Conservation (phyloP, 2,113 vertebrate species). For the Pithys albifrons region DNA sequence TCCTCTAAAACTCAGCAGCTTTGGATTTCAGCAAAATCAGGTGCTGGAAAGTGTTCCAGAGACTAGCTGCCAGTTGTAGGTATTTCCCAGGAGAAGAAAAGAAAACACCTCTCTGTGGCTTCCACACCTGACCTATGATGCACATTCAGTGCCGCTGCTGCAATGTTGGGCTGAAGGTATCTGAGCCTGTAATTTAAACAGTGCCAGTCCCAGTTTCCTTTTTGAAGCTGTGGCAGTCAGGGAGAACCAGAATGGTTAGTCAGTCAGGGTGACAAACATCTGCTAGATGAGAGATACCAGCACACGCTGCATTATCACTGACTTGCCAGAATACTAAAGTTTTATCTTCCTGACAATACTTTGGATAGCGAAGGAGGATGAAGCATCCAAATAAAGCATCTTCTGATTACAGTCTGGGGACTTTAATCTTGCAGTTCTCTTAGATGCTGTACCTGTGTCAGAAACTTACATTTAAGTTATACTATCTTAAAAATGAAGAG, state of each 20-base stretch:
- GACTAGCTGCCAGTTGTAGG: not conserved
- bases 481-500: not conserved
- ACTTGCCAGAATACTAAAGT: not conserved
- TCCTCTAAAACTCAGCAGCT: not conserved
- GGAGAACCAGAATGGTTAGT: not conserved
- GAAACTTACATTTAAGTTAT: not conserved
- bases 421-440: not conserved
- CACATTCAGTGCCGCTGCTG: not conserved
- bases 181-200: not conserved
- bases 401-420: not conserved
- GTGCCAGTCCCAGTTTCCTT: not conserved
- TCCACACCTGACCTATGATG: rapidly evolving
- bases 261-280: not conserved
- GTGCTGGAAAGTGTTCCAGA: not conserved
- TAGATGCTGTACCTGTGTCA: not conserved
- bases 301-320: not conserved
- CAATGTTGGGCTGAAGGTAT: not conserved
- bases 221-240: not conserved
- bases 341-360: not conserved
- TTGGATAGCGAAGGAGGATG: not conserved
- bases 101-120: rapidly evolving
- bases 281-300: not conserved
- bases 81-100: not conserved
- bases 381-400: not conserved
- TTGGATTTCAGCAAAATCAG: not conserved